Evolutionary conservation across 2,888 invertebrate genomes (phyloP).

Genomic region (Panopea generosa): DNA sequence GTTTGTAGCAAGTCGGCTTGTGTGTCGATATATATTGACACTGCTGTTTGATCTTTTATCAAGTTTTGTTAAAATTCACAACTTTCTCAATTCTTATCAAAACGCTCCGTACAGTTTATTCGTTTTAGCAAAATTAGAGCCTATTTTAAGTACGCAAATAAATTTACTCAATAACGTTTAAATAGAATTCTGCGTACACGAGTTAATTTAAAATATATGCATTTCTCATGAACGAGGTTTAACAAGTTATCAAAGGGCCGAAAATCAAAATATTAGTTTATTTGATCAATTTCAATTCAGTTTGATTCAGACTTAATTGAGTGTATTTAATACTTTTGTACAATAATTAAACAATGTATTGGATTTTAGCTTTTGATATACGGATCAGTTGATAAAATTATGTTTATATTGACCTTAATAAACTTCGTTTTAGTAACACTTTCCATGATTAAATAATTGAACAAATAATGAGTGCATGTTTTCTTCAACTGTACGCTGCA

Average conservation of each 20-base stretch:
- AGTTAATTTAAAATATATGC: conserved; percentile 4
- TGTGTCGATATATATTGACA: conserved; percentile 49
- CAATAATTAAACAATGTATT: conserved; percentile 12
- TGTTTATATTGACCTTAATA: conserved; percentile 24
- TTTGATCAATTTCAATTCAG: conserved; percentile 32
- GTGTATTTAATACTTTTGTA: conserved; percentile 33
- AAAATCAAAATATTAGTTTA: conserved; percentile 54
- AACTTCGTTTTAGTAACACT: background rate
- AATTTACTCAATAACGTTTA: background rate
- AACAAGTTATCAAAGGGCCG: conserved; percentile 25
- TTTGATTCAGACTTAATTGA: conserved; percentile 26
- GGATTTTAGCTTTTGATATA: conserved; percentile 1
- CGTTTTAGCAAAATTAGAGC: conserved; percentile 14
- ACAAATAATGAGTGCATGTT: too few relatives aligned
- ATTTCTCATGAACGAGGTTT: conserved; percentile 38
- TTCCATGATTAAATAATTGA: conserved; percentile 1
- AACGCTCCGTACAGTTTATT: conserved; percentile 37
- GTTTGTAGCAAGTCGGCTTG: conserved; percentile 49
- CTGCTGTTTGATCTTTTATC: conserved; percentile 54
- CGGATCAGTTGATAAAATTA: conserved; percentile 15
- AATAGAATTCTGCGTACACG: background rate
- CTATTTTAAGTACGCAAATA: conserved; percentile 20
- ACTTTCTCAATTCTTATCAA: conserved; percentile 28
- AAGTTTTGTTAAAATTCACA: conserved; percentile 49
- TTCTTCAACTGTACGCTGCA: too few relatives aligned